Conservation (phyloP, 1,140 invertebrate species). For the Dolichoris vasculosae region DNA sequence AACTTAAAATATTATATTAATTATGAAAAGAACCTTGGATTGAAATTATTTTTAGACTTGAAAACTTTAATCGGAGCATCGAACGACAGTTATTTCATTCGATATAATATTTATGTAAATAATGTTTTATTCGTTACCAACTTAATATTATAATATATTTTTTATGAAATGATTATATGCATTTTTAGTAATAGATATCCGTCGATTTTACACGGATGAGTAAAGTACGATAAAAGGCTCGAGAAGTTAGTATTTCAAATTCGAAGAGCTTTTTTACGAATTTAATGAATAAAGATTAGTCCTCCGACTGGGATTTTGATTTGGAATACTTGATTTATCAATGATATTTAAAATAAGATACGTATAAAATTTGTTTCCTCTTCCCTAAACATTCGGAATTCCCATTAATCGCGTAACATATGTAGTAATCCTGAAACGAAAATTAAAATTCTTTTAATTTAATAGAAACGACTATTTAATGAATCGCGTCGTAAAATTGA, state of each 20-base stretch:
- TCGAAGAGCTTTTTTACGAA: neutral
- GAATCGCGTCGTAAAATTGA: neutral
- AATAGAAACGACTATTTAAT: neutral
- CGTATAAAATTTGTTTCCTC: neutral
- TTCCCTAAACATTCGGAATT: neutral
- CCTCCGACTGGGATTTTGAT: neutral
- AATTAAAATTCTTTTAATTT: neutral
- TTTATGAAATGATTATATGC: neutral
- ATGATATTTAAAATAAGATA: neutral
- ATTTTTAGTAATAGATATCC: neutral
- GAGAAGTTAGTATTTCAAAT: neutral
- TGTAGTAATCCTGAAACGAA: neutral
- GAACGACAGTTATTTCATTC: too few relatives aligned
- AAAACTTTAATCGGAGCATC: too few relatives aligned
- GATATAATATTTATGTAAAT: neutral
- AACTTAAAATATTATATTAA: too few relatives aligned
- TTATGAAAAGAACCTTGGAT: too few relatives aligned
- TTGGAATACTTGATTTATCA: neutral
- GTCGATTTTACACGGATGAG: neutral
- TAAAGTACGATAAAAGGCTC: neutral
- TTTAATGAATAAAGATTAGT: conserved; percentile 24
- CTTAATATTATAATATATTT: neutral
- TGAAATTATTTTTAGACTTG: too few relatives aligned
- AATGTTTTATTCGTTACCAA: neutral
- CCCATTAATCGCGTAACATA: neutral